phyloP scores from a whole-genome alignment of 1,140 invertebrate genomes.

The Dolichoris vasculosae region DNA sequence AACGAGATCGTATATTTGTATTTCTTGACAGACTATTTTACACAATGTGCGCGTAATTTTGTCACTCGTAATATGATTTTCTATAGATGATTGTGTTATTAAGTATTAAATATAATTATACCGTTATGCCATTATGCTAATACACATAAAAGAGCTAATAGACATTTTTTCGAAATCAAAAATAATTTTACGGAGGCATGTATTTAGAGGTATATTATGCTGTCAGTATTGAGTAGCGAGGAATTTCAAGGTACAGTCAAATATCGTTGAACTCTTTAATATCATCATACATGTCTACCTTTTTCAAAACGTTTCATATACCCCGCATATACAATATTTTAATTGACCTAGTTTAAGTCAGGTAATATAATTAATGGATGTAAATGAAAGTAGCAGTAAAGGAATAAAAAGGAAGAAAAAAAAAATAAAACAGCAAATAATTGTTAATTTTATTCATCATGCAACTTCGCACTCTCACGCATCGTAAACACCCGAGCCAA shows the following conservation, averaged over 20 bases:
- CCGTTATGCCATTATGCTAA: not conserved
- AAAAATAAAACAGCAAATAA: not conserved
- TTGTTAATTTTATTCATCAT: not conserved
- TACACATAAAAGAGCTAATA: not conserved
- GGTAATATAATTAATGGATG: not conserved
- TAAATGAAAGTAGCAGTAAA: not conserved
- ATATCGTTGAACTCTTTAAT: not conserved
- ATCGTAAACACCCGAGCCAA: too few species aligned
- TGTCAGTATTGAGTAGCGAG: not conserved
- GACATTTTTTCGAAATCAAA: not conserved
- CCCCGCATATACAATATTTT: not conserved
- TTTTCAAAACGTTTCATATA: not conserved
- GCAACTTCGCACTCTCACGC: not conserved
- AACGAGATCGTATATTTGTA: conserved; percentile 3
- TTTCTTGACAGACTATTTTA: not conserved
- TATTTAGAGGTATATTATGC: too few species aligned
- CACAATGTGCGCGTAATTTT: not conserved
- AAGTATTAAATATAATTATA: not conserved
- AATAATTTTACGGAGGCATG: not conserved
- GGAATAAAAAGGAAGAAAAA: not conserved
- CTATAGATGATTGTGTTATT: not conserved
- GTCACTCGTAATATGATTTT: not conserved
- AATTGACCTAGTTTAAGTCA: not conserved
- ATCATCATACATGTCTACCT: not conserved
- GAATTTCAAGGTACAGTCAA: not conserved